A percentile compares a stretch with the other conserved stretches of the same genome.
phyloP scores from a whole-genome alignment of 2,113 vertebrate species.

The Anguilla japonica region DNA sequence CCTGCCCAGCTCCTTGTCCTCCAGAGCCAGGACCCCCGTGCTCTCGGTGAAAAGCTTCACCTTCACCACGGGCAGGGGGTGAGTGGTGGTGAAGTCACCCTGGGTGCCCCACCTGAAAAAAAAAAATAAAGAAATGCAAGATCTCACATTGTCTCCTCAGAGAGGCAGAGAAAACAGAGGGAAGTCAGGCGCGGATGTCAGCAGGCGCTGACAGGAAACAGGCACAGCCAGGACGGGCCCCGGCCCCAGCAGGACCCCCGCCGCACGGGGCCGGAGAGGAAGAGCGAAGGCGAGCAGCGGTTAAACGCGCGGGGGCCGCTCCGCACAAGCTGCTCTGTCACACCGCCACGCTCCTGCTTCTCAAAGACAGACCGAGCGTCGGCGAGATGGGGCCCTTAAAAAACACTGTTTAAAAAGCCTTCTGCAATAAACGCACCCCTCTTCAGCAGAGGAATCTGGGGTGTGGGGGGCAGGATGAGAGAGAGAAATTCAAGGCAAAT shows the following conservation, averaged over 20 bases:
- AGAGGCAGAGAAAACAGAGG: not conserved
- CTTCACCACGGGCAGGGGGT: conserved; percentile 91
- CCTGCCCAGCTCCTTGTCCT: conserved; percentile 32
- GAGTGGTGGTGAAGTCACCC: conserved; percentile 93
- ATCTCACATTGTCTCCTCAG: not conserved
- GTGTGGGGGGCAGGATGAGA: not conserved
- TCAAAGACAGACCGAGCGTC: too few relatives aligned
- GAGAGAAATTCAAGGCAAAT: not conserved
- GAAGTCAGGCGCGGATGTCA: not conserved
- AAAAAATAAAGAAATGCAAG: conserved; percentile 25
- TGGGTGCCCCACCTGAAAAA: conserved; percentile 93
- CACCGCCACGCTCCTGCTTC: too few relatives aligned
- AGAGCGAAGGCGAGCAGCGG: too few relatives aligned
- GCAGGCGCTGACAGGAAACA: too few relatives aligned
- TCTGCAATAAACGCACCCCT: not conserved
- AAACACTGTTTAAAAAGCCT: not conserved
- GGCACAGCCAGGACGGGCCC: too few relatives aligned
- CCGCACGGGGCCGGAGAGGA: too few relatives aligned
- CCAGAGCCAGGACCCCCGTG: conserved; percentile 90
- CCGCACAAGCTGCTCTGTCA: too few relatives aligned
- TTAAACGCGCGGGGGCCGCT: too few relatives aligned
- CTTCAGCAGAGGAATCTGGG: not conserved
- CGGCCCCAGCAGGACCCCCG: too few relatives aligned
- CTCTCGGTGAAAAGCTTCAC: conserved; percentile 97
- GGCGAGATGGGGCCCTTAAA: too few relatives aligned